Percentiles rank a stretch among this genome's conserved stretches.
Conservation (phyloP, 2,113 vertebrate genomes). For the Gobiocypris rarus region DNA sequence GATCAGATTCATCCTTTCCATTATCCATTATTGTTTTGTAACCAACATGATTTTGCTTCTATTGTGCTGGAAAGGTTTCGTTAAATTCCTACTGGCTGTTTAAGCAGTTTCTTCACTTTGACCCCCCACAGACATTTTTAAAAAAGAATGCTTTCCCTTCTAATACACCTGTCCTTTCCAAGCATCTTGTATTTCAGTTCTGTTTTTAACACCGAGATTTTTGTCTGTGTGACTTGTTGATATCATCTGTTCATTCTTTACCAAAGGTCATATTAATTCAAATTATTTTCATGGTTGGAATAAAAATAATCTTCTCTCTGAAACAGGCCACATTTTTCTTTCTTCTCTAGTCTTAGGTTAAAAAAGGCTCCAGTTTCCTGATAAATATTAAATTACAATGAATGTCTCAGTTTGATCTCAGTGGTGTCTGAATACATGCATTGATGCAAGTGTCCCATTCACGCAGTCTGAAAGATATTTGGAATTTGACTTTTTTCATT, state of each 20-base stretch:
- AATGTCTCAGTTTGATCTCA: neutral
- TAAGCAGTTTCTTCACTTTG: conserved; percentile 10
- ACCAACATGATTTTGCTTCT: conserved; percentile 18
- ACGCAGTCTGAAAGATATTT: neutral
- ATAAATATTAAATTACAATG: neutral
- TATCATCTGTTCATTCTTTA: neutral
- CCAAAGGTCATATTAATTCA: neutral
- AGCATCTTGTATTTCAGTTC: conserved; percentile 13
- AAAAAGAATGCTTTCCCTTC: neutral
- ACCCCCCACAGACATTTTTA: conserved; percentile 31
- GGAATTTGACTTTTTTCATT: neutral
- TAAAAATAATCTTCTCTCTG: neutral
- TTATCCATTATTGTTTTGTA: conserved; percentile 59
- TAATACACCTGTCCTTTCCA: neutral
- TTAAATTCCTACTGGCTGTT: conserved; percentile 28
- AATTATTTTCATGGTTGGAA: neutral
- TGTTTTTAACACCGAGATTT: neutral
- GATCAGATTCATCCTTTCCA: conserved; percentile 85
- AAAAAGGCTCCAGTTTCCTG: neutral
- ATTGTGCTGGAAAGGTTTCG: neutral
- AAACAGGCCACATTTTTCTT: neutral
- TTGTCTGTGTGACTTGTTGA: neutral
- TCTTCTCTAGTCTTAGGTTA: neutral
- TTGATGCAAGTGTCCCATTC: neutral
- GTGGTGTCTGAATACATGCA: neutral